phyloP scores from a whole-genome alignment of 2,888 invertebrate genomes.

The Acrocyrtus sp. region DNA sequence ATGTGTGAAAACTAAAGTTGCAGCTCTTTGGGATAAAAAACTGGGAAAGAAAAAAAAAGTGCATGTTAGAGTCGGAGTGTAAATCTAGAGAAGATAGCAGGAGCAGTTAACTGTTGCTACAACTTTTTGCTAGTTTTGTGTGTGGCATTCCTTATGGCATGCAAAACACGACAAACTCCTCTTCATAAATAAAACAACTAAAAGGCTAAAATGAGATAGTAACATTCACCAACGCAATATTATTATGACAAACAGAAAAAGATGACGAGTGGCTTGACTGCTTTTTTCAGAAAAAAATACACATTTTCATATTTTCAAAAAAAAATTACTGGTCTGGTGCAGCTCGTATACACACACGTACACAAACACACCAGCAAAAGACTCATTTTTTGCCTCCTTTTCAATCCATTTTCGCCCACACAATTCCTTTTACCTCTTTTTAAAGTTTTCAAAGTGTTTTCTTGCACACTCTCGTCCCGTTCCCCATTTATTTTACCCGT shows the following conservation, averaged over 20 bases:
- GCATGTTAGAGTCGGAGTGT: too few relatives aligned
- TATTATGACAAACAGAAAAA: conserved; percentile 51
- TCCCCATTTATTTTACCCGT: too few relatives aligned
- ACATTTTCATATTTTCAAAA: conserved; percentile 20
- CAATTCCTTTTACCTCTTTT: too few relatives aligned
- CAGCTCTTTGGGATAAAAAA: neutral
- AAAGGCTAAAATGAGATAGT: conserved; percentile 17
- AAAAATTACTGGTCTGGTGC: conserved; percentile 12
- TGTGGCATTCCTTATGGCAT: too few relatives aligned
- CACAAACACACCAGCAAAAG: neutral
- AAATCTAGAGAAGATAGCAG: too few relatives aligned
- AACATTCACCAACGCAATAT: conserved; percentile 34
- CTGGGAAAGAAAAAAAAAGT: too few relatives aligned
- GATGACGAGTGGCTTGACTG: conserved; percentile 49
- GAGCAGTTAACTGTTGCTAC: too few relatives aligned
- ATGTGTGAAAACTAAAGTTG: neutral
- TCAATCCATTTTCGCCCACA: conserved; percentile 44
- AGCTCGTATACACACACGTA: too few relatives aligned
- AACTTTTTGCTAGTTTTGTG: too few relatives aligned
- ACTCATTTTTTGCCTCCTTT: conserved; percentile 11
- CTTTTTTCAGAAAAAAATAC: conserved; percentile 11
- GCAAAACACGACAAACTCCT: too few relatives aligned
- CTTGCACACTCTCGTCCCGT: too few relatives aligned
- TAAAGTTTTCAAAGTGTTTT: too few relatives aligned
- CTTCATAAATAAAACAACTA: conserved; percentile 49